Percentiles rank a stretch among this genome's conserved stretches.
Conservation (phyloP, 2,113 vertebrate species). For the Stegastes partitus region DNA sequence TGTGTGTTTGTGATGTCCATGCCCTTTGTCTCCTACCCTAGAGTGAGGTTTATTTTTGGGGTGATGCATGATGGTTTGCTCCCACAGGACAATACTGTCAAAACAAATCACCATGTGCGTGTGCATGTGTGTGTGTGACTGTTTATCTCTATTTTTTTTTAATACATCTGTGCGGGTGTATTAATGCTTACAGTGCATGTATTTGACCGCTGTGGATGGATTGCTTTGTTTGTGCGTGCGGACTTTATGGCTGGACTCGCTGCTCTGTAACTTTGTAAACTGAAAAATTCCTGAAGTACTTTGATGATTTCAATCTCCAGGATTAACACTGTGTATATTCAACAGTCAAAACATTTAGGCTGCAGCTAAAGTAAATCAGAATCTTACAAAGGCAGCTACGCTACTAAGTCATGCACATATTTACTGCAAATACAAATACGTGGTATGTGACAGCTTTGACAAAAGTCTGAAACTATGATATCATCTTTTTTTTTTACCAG, state of each 20-base stretch:
- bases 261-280: neutral
- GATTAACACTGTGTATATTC: neutral
- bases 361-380: neutral
- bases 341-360: neutral
- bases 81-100: constrained; percentile 53
- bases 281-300: constrained; percentile 24
- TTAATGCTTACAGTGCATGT: constrained; percentile 29
- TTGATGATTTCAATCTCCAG: constrained; percentile 6
- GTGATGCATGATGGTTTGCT: constrained; percentile 37
- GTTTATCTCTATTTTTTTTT: constrained; percentile 18
- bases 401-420: neutral
- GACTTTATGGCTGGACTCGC: neutral
- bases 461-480: neutral
- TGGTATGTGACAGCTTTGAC: no score
- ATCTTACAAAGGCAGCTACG: no score
- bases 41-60: constrained; percentile 64
- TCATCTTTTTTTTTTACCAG: neutral
- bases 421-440: neutral
- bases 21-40: constrained; percentile 56
- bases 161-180: constrained; percentile 1
- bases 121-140: constrained; percentile 8
- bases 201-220: constrained; percentile 1
- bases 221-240: constrained; percentile 25
- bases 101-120: constrained; percentile 45
- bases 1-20: constrained; percentile 30